A percentile compares a stretch with the other conserved stretches of the same genome.
Conservation (phyloP, 2,113 vertebrate genomes). For the Gambusia affinis region DNA sequence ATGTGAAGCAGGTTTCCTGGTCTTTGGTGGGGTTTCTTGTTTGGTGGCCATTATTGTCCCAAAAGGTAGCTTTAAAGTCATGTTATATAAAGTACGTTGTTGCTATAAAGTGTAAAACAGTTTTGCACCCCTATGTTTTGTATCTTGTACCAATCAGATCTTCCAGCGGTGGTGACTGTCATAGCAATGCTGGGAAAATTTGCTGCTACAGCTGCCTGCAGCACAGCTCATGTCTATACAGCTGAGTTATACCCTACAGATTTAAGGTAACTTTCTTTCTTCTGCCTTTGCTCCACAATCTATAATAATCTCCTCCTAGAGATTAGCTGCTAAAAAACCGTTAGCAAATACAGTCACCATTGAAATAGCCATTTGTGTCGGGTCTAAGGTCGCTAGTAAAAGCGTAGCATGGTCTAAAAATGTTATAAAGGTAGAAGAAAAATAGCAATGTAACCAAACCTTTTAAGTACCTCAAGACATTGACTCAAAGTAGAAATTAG, state of each 20-base stretch:
- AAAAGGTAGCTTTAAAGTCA: slow-evolving; percentile 67
- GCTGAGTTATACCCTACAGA: slow-evolving; percentile 88
- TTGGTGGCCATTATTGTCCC: slow-evolving; percentile 82
- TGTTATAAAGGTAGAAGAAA: no score
- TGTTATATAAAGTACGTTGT: no score
- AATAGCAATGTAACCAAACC: no score
- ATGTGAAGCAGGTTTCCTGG: slow-evolving; percentile 68
- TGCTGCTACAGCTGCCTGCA: slow-evolving; percentile 41
- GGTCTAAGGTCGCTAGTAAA: no score
- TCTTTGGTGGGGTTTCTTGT: slow-evolving; percentile 81
- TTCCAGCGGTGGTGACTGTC: slow-evolving; percentile 31
- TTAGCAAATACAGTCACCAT: no score
- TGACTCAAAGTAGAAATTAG: no score
- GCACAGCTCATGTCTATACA: slow-evolving; percentile 70
- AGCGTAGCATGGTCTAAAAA: no score
- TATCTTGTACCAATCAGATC: slow-evolving; percentile 27
- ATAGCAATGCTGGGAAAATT: slow-evolving; percentile 53
- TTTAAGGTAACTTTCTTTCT: slow-evolving; percentile 77
- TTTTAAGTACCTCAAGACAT: no score
- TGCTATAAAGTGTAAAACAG: no score
- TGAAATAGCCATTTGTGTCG: no score
- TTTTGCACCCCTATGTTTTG: neutral
- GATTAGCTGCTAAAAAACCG: neutral
- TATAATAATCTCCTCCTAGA: neutral
- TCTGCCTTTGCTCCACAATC: neutral